Base-by-base conservation (phyloP, 2,888 invertebrate genomes). In the Calephelis perditalis region DNA sequence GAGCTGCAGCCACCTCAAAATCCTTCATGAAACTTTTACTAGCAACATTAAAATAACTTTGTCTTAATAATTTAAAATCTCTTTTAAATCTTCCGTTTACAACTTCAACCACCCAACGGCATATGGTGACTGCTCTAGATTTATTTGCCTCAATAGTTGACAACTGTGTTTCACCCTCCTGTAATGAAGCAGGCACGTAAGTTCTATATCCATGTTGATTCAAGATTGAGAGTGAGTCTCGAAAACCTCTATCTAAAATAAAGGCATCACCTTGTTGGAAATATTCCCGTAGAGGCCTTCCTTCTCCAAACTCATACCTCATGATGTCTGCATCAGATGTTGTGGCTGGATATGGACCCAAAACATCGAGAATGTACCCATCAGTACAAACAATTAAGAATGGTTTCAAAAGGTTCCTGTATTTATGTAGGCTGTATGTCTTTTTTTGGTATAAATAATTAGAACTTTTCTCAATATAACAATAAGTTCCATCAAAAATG, bases 81-180 rank as follows among this genome's bases (percentile, higher is more conserved):
- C 65, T 37, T 62, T 65, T 65, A n/a, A 67, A 65, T 7, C 62
- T 46, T 8, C 65, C 66, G 45, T 65, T 63, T 3, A 67, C 65
- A 10, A 66, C 60, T 57, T 66, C 63, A 8, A 65, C 60, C 2
- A 65, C 63, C 64, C 66, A 66, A n/a, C 62, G 36, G 35, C 60
- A 62, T 43, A 66, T 57, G 10, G 56, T 63, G n/a, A 60, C 62
- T 46, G 26, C 45, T 57, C 61, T 58, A 15, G 59, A 60, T 59
- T 62, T 58, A 57, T 62, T 62, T 56, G 60, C 58, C 6, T 61
- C 52, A 35, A 35, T 47, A 55, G 60, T 63, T 7, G 61, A 63
- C 52, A 62, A 26, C 57, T 63, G 63, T n/a, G 47, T 46, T 56
- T 61, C 61, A 56, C 56, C 58, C 47, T 57, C 59, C 52, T 60